Conservation (phyloP, 1,140 invertebrate species). For the Centruroides sculpturatus region DNA sequence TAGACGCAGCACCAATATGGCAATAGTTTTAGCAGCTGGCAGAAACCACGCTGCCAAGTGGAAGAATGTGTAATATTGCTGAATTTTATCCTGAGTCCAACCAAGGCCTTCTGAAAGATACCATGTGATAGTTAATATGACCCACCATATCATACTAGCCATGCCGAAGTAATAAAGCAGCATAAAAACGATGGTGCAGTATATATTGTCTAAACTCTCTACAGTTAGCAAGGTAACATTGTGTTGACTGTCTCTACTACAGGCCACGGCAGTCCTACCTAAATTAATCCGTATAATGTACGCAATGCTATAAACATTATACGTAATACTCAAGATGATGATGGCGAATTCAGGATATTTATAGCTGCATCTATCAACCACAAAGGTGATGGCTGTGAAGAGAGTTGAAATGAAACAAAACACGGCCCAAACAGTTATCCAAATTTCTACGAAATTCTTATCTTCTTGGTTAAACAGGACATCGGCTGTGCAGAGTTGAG, state of each 20-base stretch:
- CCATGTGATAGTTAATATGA: conserved; percentile 82
- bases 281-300: conserved; percentile 56
- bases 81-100: conserved; percentile 90
- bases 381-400: conserved; percentile 38
- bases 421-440: conserved; percentile 34
- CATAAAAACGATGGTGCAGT: conserved; percentile 73
- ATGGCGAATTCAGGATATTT: conserved; percentile 39
- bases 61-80: conserved; percentile 81
- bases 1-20: conserved; percentile 57
- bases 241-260: conserved; percentile 42
- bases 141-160: conserved; percentile 87
- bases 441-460: conserved; percentile 34
- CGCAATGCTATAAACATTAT: conserved; percentile 36
- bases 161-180: conserved; percentile 86
- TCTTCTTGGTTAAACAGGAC: conserved; percentile 29
- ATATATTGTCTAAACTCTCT: conserved; percentile 69
- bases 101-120: conserved; percentile 82
- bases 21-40: conserved; percentile 68
- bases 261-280: conserved; percentile 41
- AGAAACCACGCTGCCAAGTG: conserved; percentile 79
- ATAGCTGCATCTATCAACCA: conserved; percentile 29
- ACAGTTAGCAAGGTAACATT: conserved; percentile 48
- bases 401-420: conserved; percentile 38
- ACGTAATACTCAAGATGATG: conserved; percentile 37
- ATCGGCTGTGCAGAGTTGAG: conserved; percentile 27